Evolutionary conservation across 2,113 vertebrate species (phyloP).

Genomic region (Oenanthe oenanthe): DNA sequence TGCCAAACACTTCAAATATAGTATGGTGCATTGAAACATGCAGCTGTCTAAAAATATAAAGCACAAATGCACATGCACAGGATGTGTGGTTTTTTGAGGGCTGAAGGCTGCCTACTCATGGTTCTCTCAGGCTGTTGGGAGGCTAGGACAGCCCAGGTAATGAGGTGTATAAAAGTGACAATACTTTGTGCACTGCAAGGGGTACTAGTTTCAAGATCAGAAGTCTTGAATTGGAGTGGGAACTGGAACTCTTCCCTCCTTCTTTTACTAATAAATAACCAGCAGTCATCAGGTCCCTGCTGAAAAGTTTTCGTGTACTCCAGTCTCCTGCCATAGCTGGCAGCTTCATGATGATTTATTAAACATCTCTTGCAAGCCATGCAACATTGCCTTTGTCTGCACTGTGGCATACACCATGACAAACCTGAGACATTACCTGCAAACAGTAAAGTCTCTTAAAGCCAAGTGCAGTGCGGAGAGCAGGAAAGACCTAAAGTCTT

Average conservation of each 20-base stretch:
- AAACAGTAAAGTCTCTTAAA: background rate
- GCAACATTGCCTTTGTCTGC: background rate
- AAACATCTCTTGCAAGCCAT: background rate
- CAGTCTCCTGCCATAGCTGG: background rate
- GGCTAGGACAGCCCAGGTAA: background rate
- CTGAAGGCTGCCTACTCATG: background rate
- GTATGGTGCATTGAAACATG: background rate
- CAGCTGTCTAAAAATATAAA: background rate
- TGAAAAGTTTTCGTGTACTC: background rate
- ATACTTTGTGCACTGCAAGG: background rate
- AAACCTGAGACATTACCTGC: background rate
- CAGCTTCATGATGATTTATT: background rate
- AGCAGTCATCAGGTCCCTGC: background rate
- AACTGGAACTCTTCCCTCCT: background rate
- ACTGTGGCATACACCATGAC: background rate
- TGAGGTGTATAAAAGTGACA: background rate
- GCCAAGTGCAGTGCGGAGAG: background rate
- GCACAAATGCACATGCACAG: background rate
- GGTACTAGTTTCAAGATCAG: background rate
- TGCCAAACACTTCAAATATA: background rate
- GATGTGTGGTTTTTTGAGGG: background rate
- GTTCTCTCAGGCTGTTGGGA: background rate
- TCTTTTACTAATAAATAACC: background rate
- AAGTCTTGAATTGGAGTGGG: background rate
- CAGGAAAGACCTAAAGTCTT: background rate